Evolutionary conservation across 1,140 invertebrate genomes (phyloP).

Genomic region (Homarus americanus): DNA sequence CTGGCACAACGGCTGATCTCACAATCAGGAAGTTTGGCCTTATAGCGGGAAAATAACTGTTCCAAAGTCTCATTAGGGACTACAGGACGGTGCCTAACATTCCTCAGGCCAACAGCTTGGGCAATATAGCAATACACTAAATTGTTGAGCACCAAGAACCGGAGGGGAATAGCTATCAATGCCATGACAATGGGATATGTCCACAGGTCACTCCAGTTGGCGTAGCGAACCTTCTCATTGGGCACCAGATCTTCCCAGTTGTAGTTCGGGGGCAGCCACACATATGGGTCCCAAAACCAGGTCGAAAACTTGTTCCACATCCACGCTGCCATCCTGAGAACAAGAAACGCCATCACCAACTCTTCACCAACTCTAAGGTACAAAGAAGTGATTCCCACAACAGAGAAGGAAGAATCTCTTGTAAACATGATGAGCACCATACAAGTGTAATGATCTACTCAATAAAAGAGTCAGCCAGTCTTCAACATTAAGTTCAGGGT

Average conservation of each 20-base stretch:
- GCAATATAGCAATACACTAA: slow-evolving; percentile 66
- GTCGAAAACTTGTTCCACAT: slow-evolving; percentile 66
- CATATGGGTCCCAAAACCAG: slow-evolving; percentile 74
- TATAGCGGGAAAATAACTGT: slow-evolving; percentile 57
- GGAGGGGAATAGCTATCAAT: slow-evolving; percentile 61
- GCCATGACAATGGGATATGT: slow-evolving; percentile 73
- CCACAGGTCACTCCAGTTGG: slow-evolving; percentile 88
- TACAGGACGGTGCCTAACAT: slow-evolving; percentile 62
- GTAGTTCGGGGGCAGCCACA: slow-evolving; percentile 84
- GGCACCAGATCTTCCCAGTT: slow-evolving; percentile 92
- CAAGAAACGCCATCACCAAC: slow-evolving; percentile 66
- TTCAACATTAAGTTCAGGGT: neutral
- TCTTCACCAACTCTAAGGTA: slow-evolving; percentile 4
- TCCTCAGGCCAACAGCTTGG: slow-evolving; percentile 60
- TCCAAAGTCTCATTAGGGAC: slow-evolving; percentile 66
- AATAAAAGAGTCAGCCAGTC: neutral
- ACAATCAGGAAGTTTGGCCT: slow-evolving; percentile 61
- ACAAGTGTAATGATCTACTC: neutral
- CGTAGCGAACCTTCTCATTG: slow-evolving; percentile 87
- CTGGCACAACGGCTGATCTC: slow-evolving; percentile 82
- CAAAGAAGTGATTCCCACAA: neutral
- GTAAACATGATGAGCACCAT: neutral
- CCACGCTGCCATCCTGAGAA: slow-evolving; percentile 73
- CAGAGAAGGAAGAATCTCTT: neutral
- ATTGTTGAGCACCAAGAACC: slow-evolving; percentile 72